Base-by-base conservation (phyloP, 2,888 invertebrate species). In the Drosophila quinaria region DNA sequence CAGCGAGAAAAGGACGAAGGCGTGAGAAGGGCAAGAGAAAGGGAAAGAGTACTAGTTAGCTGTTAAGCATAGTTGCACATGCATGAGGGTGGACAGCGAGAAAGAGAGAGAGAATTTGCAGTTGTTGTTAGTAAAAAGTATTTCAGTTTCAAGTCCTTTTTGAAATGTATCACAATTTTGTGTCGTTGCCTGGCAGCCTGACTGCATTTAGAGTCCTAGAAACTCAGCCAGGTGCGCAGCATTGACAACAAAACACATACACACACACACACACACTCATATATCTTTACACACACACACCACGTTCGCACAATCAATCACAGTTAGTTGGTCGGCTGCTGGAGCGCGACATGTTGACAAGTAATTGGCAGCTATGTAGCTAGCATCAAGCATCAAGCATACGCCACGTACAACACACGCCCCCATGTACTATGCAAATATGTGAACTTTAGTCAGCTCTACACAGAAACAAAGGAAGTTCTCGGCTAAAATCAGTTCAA, bases 281-380 rank as follows among this genome's bases (percentile, higher is more conserved):
- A 25, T 17, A 2, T 22, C 1, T 22, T 22, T 22, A 3, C 4
- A 19, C 31, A 31, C 10, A 51, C 17, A 59, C 29, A 13, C 31
- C 44, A 52, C 67, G 65, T 56, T 47, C 35, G 54, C 44, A 61
- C 79, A 86, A 88, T 88, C 84, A 85, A 85, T 85, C 89, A 81
- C 65, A 56, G 72, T 61, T 73, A 56, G 67, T 64, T 75, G 63
- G 59, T 19, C 59, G 51, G 66, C 63, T 70, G 75, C 60, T 78
- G 70, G 60, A 79, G 80, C 78, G 80, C 75, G 80, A 66, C 77
- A 80, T 76, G 80, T 70, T 79, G 81, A 83, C 74, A 78, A 73
- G 77, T 76, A 78, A 80, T 76, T 80, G 80, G 80, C 80, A 80
- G 77, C 47, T 54, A 25, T 25, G 25, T 25, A 58, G 69, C 47